A percentile compares a stretch with the other conserved stretches of the same genome.
Evolutionary conservation across 2,888 invertebrate species (phyloP).

Genomic region (Coenonympha glycerion): DNA sequence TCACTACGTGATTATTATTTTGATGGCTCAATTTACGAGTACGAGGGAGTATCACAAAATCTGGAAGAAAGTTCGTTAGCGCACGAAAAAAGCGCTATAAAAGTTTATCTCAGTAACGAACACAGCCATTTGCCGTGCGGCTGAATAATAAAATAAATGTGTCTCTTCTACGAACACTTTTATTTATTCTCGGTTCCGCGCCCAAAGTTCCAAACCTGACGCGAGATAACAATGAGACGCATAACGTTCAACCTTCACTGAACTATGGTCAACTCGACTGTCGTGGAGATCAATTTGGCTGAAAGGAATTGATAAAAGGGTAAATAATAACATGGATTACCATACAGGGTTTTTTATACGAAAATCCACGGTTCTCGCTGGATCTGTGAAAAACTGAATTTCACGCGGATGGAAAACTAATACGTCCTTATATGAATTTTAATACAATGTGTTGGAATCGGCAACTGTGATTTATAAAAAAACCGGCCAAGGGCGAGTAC

Average conservation of each 20-base stretch:
- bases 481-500: too few relatives aligned
- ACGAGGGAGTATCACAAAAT: constrained; percentile 3
- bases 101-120: constrained; percentile 64
- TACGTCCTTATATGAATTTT: too few relatives aligned
- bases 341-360: too few relatives aligned
- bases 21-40: constrained; percentile 10
- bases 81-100: constrained; percentile 64
- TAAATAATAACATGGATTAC: too few relatives aligned
- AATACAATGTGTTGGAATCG: too few relatives aligned
- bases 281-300: too few relatives aligned
- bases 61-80: constrained; percentile 57
- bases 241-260: constrained; percentile 50
- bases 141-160: constrained; percentile 69
- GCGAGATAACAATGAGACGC: constrained; percentile 71
- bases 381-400: too few relatives aligned
- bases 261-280: constrained; percentile 31
- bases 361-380: too few relatives aligned
- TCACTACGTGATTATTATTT: too few relatives aligned
- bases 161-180: constrained; percentile 68
- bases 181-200: constrained; percentile 71
- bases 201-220: constrained; percentile 61
- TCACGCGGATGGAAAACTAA: too few relatives aligned
- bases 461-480: too few relatives aligned
- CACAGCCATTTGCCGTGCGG: constrained; percentile 52
- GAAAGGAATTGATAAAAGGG: too few relatives aligned